Conservation (phyloP, 2,888 invertebrate species). For the Caenorhabditis afra region DNA sequence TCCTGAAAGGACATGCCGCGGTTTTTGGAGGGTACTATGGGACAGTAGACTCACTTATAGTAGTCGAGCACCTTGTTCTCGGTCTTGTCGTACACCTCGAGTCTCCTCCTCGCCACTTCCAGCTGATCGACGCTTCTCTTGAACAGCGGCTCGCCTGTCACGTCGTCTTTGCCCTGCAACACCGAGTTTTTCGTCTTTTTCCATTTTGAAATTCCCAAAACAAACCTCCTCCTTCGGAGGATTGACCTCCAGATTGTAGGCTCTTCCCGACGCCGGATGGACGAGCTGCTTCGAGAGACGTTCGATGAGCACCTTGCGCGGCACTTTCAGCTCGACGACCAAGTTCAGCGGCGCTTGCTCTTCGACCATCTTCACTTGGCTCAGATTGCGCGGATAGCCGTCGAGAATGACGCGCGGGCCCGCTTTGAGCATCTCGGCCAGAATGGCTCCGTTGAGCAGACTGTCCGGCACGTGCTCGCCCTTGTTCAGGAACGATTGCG, state of each 20-base stretch:
- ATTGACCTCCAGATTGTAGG: constrained; percentile 93
- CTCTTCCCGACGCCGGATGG: constrained; percentile 89
- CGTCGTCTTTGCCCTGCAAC: constrained; percentile 85
- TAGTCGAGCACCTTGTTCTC: constrained; percentile 68
- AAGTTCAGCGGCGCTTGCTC: constrained; percentile 65
- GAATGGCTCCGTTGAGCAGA: constrained; percentile 63
- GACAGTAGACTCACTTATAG: constrained; percentile 58
- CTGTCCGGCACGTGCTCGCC: constrained; percentile 69
- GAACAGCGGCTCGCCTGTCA: constrained; percentile 93
- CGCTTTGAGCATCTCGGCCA: constrained; percentile 60
- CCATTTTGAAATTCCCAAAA: no score
- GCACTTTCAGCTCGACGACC: constrained; percentile 64
- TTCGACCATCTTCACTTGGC: constrained; percentile 67
- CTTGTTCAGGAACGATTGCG: constrained; percentile 66
- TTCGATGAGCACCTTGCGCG: constrained; percentile 66
- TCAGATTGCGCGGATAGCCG: constrained; percentile 68
- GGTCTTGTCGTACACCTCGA: constrained; percentile 68
- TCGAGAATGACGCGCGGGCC: constrained; percentile 63
- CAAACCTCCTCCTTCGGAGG: constrained; percentile 86
- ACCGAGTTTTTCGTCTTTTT: neutral
- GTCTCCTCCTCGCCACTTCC: constrained; percentile 63
- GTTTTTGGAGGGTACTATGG: no score
- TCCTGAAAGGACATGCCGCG: no score
- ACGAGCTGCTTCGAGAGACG: constrained; percentile 81
- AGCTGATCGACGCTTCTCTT: constrained; percentile 89